Conservation (phyloP, 2,113 vertebrate genomes). For the Plecotus auritus region DNA sequence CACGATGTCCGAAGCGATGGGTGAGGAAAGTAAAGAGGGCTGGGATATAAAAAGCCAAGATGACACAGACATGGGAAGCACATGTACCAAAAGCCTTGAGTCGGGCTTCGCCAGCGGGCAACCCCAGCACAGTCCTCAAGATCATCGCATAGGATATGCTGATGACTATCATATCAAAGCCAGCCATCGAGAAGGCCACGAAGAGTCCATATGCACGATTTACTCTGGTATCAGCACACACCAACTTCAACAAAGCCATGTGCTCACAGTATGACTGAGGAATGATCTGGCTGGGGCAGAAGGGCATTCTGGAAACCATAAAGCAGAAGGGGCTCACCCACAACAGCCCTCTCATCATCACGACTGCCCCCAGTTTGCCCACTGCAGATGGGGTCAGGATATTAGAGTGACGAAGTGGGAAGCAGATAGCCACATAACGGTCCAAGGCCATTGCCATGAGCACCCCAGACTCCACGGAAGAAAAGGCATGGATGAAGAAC, state of each 20-base stretch:
- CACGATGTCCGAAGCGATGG: constrained; percentile 51
- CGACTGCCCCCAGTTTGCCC: neutral
- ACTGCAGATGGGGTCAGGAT: constrained; percentile 35
- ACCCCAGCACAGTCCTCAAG: constrained; percentile 28
- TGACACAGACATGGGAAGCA: constrained; percentile 59
- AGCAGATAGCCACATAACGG: constrained; percentile 62
- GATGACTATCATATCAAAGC: constrained; percentile 24
- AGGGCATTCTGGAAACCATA: constrained; percentile 60
- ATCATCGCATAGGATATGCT: constrained; percentile 57
- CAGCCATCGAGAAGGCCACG: neutral
- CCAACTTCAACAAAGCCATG: constrained; percentile 70
- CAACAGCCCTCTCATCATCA: constrained; percentile 57
- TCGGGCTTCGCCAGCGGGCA: constrained; percentile 6
- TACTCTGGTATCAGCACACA: constrained; percentile 53
- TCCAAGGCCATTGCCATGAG: constrained; percentile 71
- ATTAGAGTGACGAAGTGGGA: constrained; percentile 52
- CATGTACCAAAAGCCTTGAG: constrained; percentile 69
- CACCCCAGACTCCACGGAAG: constrained; percentile 49
- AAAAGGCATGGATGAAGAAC: constrained; percentile 73
- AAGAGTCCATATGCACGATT: constrained; percentile 30
- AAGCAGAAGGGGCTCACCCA: constrained; percentile 53
- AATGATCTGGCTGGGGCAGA: constrained; percentile 51
- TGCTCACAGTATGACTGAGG: constrained; percentile 69
- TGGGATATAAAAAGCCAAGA: constrained; percentile 55
- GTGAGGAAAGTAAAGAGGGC: constrained; percentile 43